A percentile compares a stretch with the other conserved stretches of the same genome.
phyloP scores from a whole-genome alignment of 2,113 vertebrate species.

The Lycaon pictus region DNA sequence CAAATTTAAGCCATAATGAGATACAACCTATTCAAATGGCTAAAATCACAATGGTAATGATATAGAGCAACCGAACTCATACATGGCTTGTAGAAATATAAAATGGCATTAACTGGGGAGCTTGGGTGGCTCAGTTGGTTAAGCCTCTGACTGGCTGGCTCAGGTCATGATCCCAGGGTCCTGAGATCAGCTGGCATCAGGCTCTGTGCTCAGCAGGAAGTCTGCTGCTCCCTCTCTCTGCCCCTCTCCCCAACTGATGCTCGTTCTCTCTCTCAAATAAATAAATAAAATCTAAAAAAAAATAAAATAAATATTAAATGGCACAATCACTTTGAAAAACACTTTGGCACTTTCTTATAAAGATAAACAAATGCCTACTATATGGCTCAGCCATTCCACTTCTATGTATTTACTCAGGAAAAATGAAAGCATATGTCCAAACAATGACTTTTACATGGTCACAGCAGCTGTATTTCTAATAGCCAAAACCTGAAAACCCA shows the following conservation, averaged over 20 bases:
- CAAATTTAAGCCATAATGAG: constrained; percentile 15
- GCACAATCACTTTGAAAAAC: not conserved
- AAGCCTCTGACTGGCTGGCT: not conserved
- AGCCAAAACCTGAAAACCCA: constrained; percentile 35
- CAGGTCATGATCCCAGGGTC: not conserved
- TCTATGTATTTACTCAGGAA: not conserved
- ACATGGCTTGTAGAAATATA: not conserved
- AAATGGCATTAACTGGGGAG: not conserved
- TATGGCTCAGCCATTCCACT: constrained; percentile 9
- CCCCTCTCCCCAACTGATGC: not conserved
- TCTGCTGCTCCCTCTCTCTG: not conserved
- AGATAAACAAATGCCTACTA: not conserved
- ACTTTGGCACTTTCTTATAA: not conserved
- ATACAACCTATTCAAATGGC: not conserved
- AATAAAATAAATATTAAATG: not conserved
- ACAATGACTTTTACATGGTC: not conserved
- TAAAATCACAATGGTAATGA: constrained; percentile 7
- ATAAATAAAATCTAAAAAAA: not conserved
- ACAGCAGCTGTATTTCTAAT: constrained; percentile 21
- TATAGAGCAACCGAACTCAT: not conserved
- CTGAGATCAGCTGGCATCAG: not conserved
- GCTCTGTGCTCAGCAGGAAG: not conserved
- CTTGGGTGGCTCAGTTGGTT: not conserved
- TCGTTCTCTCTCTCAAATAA: not conserved
- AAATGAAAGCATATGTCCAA: constrained; percentile 19